Percentiles rank a stretch among this genome's conserved stretches.
phyloP scores from a whole-genome alignment of 2,797 vertebrate genomes.

The Orestias chungarensis region DNA sequence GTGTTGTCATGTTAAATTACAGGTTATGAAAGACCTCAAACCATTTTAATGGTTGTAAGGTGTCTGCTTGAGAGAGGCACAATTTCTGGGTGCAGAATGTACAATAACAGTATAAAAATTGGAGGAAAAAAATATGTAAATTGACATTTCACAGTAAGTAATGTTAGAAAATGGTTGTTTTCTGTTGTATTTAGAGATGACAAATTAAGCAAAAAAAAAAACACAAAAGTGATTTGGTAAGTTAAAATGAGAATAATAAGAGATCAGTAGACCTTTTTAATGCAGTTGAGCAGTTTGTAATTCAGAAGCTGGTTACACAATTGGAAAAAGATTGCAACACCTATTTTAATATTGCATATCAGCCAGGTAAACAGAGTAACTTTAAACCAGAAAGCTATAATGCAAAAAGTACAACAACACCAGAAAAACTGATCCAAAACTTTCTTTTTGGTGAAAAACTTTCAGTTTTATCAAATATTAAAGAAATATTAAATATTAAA shows the following conservation, averaged over 20 bases:
- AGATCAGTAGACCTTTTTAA: not conserved
- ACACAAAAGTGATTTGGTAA: not conserved
- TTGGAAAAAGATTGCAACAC: not conserved
- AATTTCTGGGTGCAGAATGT: too few relatives aligned
- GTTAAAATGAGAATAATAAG: not conserved
- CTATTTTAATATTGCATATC: not conserved
- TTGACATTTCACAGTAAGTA: too few relatives aligned
- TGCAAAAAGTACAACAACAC: not conserved
- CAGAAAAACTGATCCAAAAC: not conserved
- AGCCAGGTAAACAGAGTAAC: not conserved
- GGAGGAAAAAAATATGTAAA: too few relatives aligned
- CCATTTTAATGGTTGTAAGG: too few relatives aligned
- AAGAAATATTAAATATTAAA: slow-evolving; percentile 2
- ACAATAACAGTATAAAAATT: too few relatives aligned
- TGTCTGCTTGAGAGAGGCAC: too few relatives aligned
- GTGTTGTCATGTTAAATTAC: not conserved
- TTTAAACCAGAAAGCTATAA: not conserved
- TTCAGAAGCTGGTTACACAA: too few relatives aligned
- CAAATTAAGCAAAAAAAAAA: not conserved
- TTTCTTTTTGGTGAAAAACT: slow-evolving; percentile 11
- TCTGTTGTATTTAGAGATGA: not conserved
- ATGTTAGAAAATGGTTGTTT: not conserved
- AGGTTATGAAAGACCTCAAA: not conserved
- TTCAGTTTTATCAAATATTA: not conserved
- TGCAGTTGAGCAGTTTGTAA: not conserved